Conservation (phyloP, 2,113 vertebrate genomes). For the Rousettus leschenaultii region DNA sequence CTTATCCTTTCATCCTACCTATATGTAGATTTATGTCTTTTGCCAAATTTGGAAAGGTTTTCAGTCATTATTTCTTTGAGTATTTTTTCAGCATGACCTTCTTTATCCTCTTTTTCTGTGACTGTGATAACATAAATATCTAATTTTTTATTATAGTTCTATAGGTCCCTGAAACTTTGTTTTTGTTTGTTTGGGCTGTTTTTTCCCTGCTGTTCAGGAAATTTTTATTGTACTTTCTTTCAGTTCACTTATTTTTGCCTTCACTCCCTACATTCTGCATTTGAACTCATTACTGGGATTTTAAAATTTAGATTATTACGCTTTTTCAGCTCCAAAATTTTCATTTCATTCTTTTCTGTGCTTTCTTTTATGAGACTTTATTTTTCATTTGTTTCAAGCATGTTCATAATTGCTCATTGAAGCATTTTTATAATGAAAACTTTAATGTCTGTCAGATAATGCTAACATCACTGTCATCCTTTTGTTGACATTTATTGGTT, state of each 20-base stretch:
- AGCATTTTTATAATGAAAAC: background rate
- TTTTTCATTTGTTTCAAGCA: background rate
- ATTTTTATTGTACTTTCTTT: background rate
- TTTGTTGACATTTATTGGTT: background rate
- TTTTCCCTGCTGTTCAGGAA: background rate
- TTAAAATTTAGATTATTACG: background rate
- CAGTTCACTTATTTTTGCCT: background rate
- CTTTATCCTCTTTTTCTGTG: background rate
- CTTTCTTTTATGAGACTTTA: background rate
- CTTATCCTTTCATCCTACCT: background rate
- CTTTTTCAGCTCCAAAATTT: background rate
- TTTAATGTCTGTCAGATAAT: background rate
- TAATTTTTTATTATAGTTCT: background rate
- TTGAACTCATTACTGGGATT: background rate
- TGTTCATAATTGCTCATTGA: background rate
- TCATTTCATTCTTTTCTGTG: background rate
- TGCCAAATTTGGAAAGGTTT: background rate
- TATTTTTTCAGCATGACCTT: background rate
- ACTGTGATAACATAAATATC: background rate
- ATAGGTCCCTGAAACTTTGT: background rate
- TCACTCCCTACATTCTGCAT: background rate
- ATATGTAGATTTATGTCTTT: background rate
- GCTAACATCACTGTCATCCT: background rate
- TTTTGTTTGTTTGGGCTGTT: background rate
- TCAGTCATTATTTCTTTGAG: background rate